Percentiles rank a stretch among this genome's conserved stretches.
Conservation (phyloP, 1,140 invertebrate species). For the Drosophila melanogaster region Release_6_plus_ISO1_MT NT_037436.4:3371501-3372000, state of each 20-base stretch:
- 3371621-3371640: slow-evolving; percentile 71
- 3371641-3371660: slow-evolving; percentile 59
- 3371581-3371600: slow-evolving; percentile 14
- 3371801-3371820: slow-evolving; percentile 24
- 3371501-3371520: slow-evolving; percentile 40
- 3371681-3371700: slow-evolving; percentile 55
- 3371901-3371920: slow-evolving; percentile 70
- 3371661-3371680: slow-evolving; percentile 73
- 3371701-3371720: slow-evolving; percentile 72
- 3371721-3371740: slow-evolving; percentile 69
- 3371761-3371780: slow-evolving; percentile 27
- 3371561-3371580: slow-evolving; percentile 15
- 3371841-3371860: slow-evolving; percentile 52
- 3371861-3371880: slow-evolving; percentile 54
- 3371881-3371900: slow-evolving; percentile 73
- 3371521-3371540: slow-evolving; percentile 53
- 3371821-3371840: slow-evolving; percentile 14
- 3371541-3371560: slow-evolving; percentile 67
- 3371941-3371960: slow-evolving; percentile 92
- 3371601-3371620: slow-evolving; percentile 72
- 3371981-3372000: slow-evolving; percentile 85
- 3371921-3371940: slow-evolving; percentile 94
- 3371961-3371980: slow-evolving; percentile 86
- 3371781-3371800: slow-evolving; percentile 29
- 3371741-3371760: slow-evolving; percentile 65